Base-by-base conservation (phyloP, 1,140 invertebrate species). In the Neelides sp. region DNA sequence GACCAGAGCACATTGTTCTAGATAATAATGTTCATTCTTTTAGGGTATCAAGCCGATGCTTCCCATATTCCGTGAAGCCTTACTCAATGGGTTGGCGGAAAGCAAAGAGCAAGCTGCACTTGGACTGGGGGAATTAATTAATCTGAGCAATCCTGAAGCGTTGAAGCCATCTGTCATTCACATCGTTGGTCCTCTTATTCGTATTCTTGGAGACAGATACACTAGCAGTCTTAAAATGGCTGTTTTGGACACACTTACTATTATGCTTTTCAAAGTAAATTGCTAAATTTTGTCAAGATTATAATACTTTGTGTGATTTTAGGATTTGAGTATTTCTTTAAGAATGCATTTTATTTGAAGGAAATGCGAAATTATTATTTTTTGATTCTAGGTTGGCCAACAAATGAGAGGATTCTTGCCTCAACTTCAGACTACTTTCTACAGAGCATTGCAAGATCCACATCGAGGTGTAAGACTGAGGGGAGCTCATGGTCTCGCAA, bases 341-440 rank as follows among this genome's bases (percentile, higher is more conserved):
- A n/a, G 17, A 17, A 40, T 7, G 12, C 12, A 20, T 8, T 32
- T 32, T 8, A 8, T 32, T 8, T 8, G 8, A n/a, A n/a, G n/a
- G n/a, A n/a, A n/a, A n/a, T 43, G 22, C 20, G 15, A 19, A 42
- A 50, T 42, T 26, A 27, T 20, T 43, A 10, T 37, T 17, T 35
- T 32, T 49, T 30, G 45, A 58, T 59, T 63, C 43, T 60, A 85
- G 81, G 85, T 91, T 51, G 88, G 89, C 15, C 75, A 83, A 8
- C 84, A 92, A 77, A 68, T 98, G 64, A 96, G 94, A 69, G 92
- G 97, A 64, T 98, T 98, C 69, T 72, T 98, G 61, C 94, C 95
- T 10, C 94, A 98, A 72, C 73, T 98, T 8, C 93, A 98, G 75
- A 96, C 92, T 17, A 97, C 94, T 3, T 98, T 98, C 69, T 73